Percentiles rank a stretch among this genome's conserved stretches.
Evolutionary conservation across 2,797 vertebrate species (phyloP).

Genomic region (Loris lydekkerianus): DNA sequence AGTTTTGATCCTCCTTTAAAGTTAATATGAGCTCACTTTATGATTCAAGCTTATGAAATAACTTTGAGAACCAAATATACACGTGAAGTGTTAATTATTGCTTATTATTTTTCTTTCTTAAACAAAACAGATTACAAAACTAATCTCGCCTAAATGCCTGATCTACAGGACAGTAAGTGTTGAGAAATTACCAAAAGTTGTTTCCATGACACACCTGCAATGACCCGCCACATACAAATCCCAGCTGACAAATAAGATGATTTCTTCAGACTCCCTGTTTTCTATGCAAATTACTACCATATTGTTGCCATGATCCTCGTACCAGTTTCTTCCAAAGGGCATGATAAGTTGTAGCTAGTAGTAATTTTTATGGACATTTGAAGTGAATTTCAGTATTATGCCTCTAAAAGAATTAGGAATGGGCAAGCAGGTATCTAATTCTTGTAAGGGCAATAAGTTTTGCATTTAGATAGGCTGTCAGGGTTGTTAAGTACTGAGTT

Average conservation of each 20-base stretch:
- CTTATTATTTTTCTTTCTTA: slow-evolving; percentile 13
- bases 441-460: not conserved
- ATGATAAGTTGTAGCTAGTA: not conserved
- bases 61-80: not conserved
- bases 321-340: not conserved
- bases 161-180: not conserved
- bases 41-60: slow-evolving; percentile 37
- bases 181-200: not conserved
- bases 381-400: not conserved
- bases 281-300: not conserved
- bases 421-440: not conserved
- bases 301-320: not conserved
- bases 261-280: not conserved
- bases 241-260: not conserved
- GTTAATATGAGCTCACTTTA: slow-evolving; percentile 24
- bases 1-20: slow-evolving; percentile 42
- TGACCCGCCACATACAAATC: not conserved
- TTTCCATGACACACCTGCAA: not conserved
- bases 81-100: not conserved
- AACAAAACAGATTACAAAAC: slow-evolving; percentile 39
- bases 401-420: not conserved
- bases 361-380: not conserved
- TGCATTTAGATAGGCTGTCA: not conserved
- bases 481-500: not conserved
- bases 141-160: not conserved